Evolutionary conservation across 2,113 vertebrate genomes (phyloP).

Genomic region (Leptobrachium leishanense): DNA sequence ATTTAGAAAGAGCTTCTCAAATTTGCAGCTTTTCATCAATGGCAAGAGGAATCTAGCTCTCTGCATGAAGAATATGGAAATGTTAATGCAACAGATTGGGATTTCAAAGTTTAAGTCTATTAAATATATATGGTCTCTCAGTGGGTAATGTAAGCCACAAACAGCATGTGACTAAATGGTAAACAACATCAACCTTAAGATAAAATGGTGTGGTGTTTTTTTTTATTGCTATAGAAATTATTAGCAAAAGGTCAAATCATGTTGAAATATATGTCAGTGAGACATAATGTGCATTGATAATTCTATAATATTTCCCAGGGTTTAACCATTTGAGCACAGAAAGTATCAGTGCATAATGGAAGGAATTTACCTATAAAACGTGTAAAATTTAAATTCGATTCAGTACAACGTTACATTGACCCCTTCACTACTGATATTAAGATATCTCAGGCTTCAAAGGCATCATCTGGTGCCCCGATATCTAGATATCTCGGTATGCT

Average conservation of each 20-base stretch:
- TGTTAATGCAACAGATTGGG: background rate
- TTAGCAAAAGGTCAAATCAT: background rate
- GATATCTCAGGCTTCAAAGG: no score
- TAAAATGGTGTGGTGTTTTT: background rate
- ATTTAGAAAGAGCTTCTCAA: no score
- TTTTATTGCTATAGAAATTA: background rate
- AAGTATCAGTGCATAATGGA: no score
- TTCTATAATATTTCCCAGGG: no score
- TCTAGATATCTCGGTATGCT: no score
- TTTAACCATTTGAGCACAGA: no score
- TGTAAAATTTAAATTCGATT: no score
- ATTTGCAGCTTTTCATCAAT: no score
- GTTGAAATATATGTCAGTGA: background rate
- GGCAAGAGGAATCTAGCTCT: background rate
- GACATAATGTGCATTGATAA: background rate
- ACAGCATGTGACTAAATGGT: constrained; percentile 3
- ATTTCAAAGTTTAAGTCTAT: background rate
- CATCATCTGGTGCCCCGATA: no score
- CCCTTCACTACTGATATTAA: no score
- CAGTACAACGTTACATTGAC: no score
- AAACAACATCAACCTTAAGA: constrained; percentile 14
- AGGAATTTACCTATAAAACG: no score
- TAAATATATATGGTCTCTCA: constrained; percentile 21
- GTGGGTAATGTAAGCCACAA: background rate
- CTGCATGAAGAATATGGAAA: background rate